Base-by-base conservation (phyloP, 2,888 invertebrate species). In the Morinoia aosen region DNA sequence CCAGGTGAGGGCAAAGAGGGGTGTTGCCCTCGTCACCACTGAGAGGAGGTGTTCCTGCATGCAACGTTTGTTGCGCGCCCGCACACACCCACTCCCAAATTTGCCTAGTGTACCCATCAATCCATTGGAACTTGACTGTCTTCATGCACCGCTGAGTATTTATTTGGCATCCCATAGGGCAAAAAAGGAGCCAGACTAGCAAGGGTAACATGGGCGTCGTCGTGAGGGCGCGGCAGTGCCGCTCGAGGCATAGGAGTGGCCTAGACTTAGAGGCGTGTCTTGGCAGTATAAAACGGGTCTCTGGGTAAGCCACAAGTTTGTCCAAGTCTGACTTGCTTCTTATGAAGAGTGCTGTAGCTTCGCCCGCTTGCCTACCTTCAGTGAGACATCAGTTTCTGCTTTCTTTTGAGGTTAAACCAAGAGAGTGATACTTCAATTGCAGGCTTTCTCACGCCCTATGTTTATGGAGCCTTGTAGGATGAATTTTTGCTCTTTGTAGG, bases 1-100 rank as follows among this genome's bases (percentile, higher is more conserved):
- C 93, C 93, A 93, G 93, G 93, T 93, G 93, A 93, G 58, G 93
- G 58, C 93, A 93, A 93, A 19, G 93, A 93, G 93, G 93, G 93
- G 93, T 48, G 93, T 93, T 93, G 57, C 93, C 93, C 93, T 93
- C 91, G 93, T 57, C 33, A 19, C 16, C 57, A 16, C 90, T 40
- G 57, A 57, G 48, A 56, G 93, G 57, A 93, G 93, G 93, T 57
- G 58, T 93, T 93, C 57, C 19, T 40, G 16, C 25, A 56, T 39
- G 93, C 25, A 93, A 93, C 93, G 93, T 93, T 93, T 93, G 93
- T 39, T 57, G 93, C 57, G 12, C 19, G 48, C 40, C 90, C 90
- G n/a, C 40, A 90, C 19, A 25, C 40, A 76, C 8, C 0, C 76
- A 25, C 76, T 76, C 76, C 76, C 76, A 33, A 0, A 76, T 76